Percentiles rank a stretch among this genome's conserved stretches.
These are phyloP conservation scores for Lycaena phlaeas DNA, from an alignment of 2,888 invertebrate species.

Conservation along the genomic window DNA sequence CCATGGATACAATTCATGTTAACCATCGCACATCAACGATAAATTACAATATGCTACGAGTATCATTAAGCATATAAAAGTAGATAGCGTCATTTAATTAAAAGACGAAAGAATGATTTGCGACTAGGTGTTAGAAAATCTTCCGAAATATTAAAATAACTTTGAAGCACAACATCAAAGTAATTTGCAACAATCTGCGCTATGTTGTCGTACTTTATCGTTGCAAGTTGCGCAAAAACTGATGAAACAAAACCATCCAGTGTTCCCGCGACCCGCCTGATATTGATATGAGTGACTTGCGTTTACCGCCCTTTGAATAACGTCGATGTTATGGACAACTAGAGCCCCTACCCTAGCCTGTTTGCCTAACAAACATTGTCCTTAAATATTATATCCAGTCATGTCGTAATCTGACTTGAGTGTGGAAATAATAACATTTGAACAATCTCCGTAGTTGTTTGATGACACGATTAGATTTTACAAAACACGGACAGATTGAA, in stretches of 20 bases:
- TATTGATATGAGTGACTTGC: conserved; percentile 74
- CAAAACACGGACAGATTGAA: too few species aligned
- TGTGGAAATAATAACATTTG: conserved; percentile 4
- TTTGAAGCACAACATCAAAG: conserved; percentile 18
- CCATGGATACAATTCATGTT: too few species aligned
- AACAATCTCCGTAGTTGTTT: not conserved
- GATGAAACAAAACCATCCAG: conserved; percentile 50
- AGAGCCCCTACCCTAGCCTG: conserved; percentile 31
- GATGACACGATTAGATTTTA: not conserved
- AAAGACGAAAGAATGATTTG: too few species aligned
- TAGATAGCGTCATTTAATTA: too few species aligned
- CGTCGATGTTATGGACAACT: conserved; percentile 54
- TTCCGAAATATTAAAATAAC: too few species aligned
- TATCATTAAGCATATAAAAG: too few species aligned
- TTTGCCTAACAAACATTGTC: conserved; percentile 60
- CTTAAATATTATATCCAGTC: conserved; percentile 40
- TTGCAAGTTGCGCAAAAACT: conserved; percentile 48
- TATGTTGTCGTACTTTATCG: conserved; percentile 20
- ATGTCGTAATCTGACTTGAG: conserved; percentile 20
- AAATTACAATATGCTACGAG: too few species aligned
- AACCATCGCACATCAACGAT: too few species aligned
- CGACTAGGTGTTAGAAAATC: too few species aligned
- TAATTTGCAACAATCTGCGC: conserved; percentile 14
- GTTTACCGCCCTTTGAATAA: conserved; percentile 49
- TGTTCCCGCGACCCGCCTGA: conserved; percentile 37